Base-by-base conservation (phyloP, 2,797 vertebrate species). In the Alectoris magna region DNA sequence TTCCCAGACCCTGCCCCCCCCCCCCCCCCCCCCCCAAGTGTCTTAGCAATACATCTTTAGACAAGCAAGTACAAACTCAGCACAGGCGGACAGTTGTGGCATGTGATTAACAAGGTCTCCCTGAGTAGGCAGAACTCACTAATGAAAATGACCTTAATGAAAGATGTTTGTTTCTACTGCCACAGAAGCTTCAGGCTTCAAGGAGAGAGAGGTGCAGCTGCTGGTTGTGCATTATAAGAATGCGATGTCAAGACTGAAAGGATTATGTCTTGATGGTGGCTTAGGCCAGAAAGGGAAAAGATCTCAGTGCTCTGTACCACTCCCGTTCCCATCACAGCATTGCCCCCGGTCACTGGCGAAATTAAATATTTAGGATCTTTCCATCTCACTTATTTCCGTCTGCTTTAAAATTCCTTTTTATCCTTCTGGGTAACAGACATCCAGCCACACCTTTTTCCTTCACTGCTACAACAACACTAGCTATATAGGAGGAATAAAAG, bases 101-200 rank as follows among this genome's bases (percentile, higher is more conserved):
- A 21, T 83, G 78, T 95, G 92, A 94, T 95, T 89, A 89, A 72
- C 73, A 85, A 84, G 43, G 55, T 84, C 62, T 90, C 29, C 62
- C 84, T 80, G 87, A 87, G 69, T 4, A 87, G 87, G 88, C 92
- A 95, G 88, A 91, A 67, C 75, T 80, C 43, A 2, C 69, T 87
- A 72, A 95, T 95, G 84, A 91, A 93, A 91, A 94, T 87, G 16
- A 89, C 92, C 76, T 92, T 81, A 89, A 75, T 86, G 90, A 89
- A 91, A 91, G 88, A 77, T 85, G 82, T 78, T 96, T 85, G 58
- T 92, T 91, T 87, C 88, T 91, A 5, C 34, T 69, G 63, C 84
- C 71, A 68, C 66, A 60, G 77, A 79, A 53, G 74, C 85, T 87
- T 7, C 8, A 77, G 93, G 94, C n/a, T 72, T 86, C 81, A 34